Evolutionary conservation across 1,140 invertebrate genomes (phyloP).

Genomic region (Drosophila obscura): DNA sequence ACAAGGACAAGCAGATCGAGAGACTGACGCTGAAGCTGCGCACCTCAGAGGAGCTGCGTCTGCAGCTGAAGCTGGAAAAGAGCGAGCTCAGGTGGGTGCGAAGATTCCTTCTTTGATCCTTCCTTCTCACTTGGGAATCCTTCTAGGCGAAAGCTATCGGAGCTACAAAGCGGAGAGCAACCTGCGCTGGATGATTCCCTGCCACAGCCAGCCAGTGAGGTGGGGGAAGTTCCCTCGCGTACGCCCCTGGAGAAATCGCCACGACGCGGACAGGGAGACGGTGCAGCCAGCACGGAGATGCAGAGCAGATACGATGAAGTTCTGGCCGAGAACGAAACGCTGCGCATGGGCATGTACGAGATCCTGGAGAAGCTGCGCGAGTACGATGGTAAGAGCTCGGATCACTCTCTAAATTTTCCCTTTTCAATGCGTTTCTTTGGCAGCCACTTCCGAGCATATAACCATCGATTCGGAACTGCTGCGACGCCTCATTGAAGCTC

Average conservation of each 20-base stretch:
- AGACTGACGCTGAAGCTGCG: constrained; percentile 72
- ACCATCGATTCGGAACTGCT: constrained; percentile 86
- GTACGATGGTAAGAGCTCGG: constrained; percentile 85
- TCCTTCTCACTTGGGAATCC: not conserved
- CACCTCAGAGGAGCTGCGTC: constrained; percentile 78
- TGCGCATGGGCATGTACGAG: constrained; percentile 87
- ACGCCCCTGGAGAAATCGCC: constrained; percentile 55
- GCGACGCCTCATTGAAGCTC: constrained; percentile 85
- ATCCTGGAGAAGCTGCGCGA: constrained; percentile 87
- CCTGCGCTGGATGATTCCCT: constrained; percentile 27
- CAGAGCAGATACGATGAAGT: constrained; percentile 83
- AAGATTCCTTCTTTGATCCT: fast-evolving
- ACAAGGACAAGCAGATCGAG: constrained; percentile 82
- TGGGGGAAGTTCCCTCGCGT: constrained; percentile 63
- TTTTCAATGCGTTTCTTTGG: not conserved
- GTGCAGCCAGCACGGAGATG: constrained; percentile 69
- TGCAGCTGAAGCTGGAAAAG: constrained; percentile 82
- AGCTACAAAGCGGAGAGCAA: constrained; percentile 27
- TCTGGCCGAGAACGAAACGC: constrained; percentile 86
- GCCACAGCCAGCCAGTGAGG: constrained; percentile 55
- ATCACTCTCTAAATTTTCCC: not conserved
- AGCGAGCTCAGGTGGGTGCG: constrained; percentile 66
- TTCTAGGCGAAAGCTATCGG: constrained; percentile 51
- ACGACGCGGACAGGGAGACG: constrained; percentile 66
- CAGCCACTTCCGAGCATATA: constrained; percentile 78